phyloP scores from a whole-genome alignment of 2,113 vertebrate species.

The sheep (Ovis aries) region DNA sequence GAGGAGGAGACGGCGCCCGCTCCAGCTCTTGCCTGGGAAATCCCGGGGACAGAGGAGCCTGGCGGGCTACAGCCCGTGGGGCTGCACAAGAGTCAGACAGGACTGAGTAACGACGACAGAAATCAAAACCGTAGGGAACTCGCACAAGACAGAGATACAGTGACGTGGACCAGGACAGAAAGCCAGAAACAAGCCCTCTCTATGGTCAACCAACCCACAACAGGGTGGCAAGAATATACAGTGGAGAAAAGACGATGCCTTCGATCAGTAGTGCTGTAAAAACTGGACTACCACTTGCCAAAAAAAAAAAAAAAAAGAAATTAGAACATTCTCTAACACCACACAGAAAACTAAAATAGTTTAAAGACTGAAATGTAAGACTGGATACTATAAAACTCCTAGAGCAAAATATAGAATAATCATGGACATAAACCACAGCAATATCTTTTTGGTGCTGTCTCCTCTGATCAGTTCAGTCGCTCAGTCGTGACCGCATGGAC shows the following conservation, averaged over 20 bases:
- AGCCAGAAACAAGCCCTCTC: not conserved
- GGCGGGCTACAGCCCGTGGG: not conserved
- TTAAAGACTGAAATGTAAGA: not conserved
- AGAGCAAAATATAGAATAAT: not conserved
- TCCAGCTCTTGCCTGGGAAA: not conserved
- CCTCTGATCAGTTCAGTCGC: not conserved
- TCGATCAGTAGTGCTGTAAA: not conserved
- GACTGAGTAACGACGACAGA: not conserved
- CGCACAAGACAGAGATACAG: not conserved
- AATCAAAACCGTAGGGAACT: not conserved
- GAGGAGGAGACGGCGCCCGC: not conserved
- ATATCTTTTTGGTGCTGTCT: not conserved
- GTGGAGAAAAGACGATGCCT: accelerated
- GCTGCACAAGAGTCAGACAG: not conserved
- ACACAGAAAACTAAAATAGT: not conserved
- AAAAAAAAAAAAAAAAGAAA: not conserved
- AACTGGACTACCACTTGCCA: not conserved
- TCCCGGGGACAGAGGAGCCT: not conserved
- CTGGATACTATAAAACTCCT: not conserved
- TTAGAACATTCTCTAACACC: not conserved
- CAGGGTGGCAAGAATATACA: not conserved
- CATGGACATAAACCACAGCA: not conserved
- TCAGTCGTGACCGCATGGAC: not conserved
- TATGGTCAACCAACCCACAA: not conserved
- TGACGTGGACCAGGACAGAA: not conserved